Base-by-base conservation (phyloP, 2,888 invertebrate genomes). In the Asteroscopus sphinx region DNA sequence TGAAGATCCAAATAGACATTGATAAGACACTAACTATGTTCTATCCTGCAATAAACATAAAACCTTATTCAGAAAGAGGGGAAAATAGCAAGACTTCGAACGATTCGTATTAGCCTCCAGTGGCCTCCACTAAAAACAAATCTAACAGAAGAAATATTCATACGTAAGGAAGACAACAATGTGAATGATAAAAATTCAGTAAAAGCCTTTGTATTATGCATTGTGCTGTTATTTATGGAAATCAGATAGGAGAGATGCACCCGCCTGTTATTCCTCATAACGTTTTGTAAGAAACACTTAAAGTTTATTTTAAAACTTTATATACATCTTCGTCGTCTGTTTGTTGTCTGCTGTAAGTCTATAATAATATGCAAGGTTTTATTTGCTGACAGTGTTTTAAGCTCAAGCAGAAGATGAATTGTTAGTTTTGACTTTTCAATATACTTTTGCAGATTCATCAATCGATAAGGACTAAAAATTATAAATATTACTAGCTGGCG, bases 231-330 rank as follows among this genome's bases (percentile, higher is more conserved):
- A 63, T 75, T 74, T 74, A 69, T 64, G 59, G 45, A 58, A 69
- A 73, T 75, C 72, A 26, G 74, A 75, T 73, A 73, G 52, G 16
- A 28, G 53, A 28, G 53, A 52, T 21, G 44, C 59, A 59, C 36
- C 12, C 41, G 57, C 41, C 52, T 60, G 68, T 57, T 74, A 58
- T 71, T 71, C 57, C 59, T 74, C 65, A 68, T 74, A 60, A 68
- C 13, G 30, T 56, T 57, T 55, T 60, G 52, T 40, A 42, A 49
- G 51, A 56, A 45, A 53, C n/a, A 60, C 28, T 58, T 54, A 6
- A 66, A 49, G 52, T 41, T 64, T 61, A 61, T 71, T 65, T 68
- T 44, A 52, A 68, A 55, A 51, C 39, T 59, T 42, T 28, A 44
- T 25, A 47, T 25, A 6, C 2, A 3, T 16, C 4, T 8, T 35